Conservation (phyloP, 2,113 vertebrate genomes). For the Ctenomys sociabilis region DNA sequence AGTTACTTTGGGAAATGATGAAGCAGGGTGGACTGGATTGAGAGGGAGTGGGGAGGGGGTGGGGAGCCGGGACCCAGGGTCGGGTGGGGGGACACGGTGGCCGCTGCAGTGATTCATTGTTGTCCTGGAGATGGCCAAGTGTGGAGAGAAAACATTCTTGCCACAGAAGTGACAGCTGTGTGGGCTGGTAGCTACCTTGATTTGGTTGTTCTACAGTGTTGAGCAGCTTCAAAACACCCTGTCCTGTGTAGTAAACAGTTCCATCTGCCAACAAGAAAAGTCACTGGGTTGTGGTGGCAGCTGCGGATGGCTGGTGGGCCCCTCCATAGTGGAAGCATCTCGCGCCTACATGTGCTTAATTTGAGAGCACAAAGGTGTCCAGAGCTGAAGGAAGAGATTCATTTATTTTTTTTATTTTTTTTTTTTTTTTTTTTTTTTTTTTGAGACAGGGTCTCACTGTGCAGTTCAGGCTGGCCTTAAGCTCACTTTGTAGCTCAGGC, state of each 20-base stretch:
- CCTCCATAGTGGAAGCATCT: accelerated
- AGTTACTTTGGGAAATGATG: neutral
- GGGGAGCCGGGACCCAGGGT: neutral
- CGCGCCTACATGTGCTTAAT: accelerated
- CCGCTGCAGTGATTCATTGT: accelerated
- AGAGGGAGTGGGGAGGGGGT: accelerated
- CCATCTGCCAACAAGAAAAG: neutral
- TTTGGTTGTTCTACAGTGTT: neutral
- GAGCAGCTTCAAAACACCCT: no score
- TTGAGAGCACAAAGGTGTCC: accelerated
- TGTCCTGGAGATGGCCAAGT: neutral
- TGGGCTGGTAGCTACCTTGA: neutral
- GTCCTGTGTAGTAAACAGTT: no score
- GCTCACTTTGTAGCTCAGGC: no score
- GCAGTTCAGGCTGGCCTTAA: no score
- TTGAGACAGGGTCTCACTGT: no score
- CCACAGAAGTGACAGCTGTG: no score
- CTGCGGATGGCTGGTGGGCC: accelerated
- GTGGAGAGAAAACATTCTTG: neutral
- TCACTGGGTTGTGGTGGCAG: neutral
- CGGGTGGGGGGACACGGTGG: no score
- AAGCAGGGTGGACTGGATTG: no score
- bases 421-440: no score
- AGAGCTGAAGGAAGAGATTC: neutral
- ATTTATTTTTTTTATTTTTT: neutral